Percentiles rank a stretch among this genome's conserved stretches.
These are phyloP conservation scores for Tigriopus californicus DNA, from an alignment of 2,888 invertebrate genomes.

Conservation along the genomic window DNA sequence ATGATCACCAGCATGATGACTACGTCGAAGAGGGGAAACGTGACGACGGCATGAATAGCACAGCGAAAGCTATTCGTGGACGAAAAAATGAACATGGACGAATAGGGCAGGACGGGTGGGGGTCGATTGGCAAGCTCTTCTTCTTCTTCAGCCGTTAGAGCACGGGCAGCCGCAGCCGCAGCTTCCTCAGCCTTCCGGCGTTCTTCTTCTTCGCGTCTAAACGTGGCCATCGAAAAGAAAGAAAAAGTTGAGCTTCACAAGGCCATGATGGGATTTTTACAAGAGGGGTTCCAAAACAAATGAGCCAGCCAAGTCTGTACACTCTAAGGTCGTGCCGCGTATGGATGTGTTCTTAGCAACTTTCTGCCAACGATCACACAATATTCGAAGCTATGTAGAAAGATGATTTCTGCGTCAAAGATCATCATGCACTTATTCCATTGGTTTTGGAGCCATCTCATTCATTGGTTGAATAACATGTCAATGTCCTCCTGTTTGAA, in stretches of 20 bases:
- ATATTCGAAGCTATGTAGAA: too few species aligned
- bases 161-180: slow-evolving; percentile 9
- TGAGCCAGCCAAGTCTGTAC: too few species aligned
- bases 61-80: slow-evolving; percentile 30
- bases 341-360: too few species aligned
- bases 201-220: slow-evolving; percentile 1
- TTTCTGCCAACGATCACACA: too few species aligned
- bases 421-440: too few species aligned
- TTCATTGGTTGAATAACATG: too few species aligned
- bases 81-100: slow-evolving; percentile 99
- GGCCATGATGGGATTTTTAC: too few species aligned
- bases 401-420: too few species aligned
- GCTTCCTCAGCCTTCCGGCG: slow-evolving; percentile 3
- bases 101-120: slow-evolving; percentile 60
- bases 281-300: too few species aligned
- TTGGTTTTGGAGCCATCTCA: too few species aligned
- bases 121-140: slow-evolving; percentile 17
- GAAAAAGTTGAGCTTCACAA: not conserved
- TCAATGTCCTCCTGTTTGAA: too few species aligned
- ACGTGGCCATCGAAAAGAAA: not conserved
- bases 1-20: slow-evolving; percentile 99
- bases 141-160: slow-evolving; percentile 5
- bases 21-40: slow-evolving; percentile 58
- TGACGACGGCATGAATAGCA: slow-evolving; percentile 11
- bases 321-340: too few species aligned